Base-by-base conservation (phyloP, 2,113 vertebrate species). In the Vulpes vulpes region DNA sequence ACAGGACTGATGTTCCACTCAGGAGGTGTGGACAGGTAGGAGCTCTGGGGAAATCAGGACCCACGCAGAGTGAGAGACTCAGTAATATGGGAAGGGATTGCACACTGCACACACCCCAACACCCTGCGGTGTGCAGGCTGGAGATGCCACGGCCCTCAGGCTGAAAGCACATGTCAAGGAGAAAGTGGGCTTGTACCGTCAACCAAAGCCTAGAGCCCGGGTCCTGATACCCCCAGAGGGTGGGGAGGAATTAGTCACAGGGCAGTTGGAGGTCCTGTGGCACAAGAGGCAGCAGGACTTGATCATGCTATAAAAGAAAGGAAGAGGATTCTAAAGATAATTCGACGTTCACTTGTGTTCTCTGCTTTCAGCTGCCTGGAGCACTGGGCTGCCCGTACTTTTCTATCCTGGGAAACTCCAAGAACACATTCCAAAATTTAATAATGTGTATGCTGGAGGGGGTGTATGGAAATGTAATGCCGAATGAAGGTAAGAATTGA, bases 51-150 rank as follows among this genome's bases (percentile, higher is more conserved):
- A 27, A 55, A 14, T 22, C 19, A 4, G 6, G 22, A 71, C 73
- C 60, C 0, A 0, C n/a, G 16, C 11, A 38, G 53, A 9, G 10
- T 55, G 65, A 69, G 82, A 53, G 38, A 49, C 80, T 20, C 14
- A 20, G n/a, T 25, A 2, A 59, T 0, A 6, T 23, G 11, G 23
- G 51, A 49, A 49, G 9, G 6, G 38, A 4, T 20, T 0, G 11
- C 30, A 1, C 0, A 1, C n/a, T 22, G 8, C n/a, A n/a, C 67
- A 59, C 8, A 32, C 10, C n/a, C 53, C 11, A 20, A 53, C 0
- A 7, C 60, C 7, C 35, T 14, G 2, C 0, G 17, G 35, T 1
- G 35, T 65, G 51, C 23, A 17, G 71, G 14, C 25, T 69, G 3
- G 53, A n/a, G 60, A 38, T n/a, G 1, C 0, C 0, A 60, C 25